These are phyloP conservation scores for Eristalis tenax DNA, from an alignment of 2,888 invertebrate species.

Conservation along the genomic window DNA sequence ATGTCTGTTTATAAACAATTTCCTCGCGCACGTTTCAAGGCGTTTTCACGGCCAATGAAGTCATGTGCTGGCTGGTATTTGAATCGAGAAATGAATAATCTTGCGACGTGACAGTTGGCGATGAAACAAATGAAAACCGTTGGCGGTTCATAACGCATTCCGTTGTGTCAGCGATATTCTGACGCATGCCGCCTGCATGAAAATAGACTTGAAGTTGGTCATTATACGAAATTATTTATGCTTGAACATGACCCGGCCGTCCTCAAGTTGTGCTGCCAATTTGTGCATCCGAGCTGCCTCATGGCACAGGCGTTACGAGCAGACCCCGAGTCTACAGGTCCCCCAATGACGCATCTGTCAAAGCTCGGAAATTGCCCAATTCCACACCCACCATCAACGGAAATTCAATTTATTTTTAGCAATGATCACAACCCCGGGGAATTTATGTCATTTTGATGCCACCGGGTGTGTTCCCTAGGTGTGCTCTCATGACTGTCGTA, in stretches of 20 bases:
- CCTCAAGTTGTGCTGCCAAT: no score
- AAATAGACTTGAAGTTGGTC: neutral
- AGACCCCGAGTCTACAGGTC: no score
- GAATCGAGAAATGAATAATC: neutral
- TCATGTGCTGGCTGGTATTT: neutral
- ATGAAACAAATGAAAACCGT: neutral
- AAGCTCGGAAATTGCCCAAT: no score
- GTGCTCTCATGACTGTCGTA: neutral
- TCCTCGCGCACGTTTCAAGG: neutral
- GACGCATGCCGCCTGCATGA: neutral
- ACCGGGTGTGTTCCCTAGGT: neutral
- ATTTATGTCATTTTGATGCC: no score
- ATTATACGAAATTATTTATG: no score
- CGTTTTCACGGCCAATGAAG: neutral
- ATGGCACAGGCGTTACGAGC: no score
- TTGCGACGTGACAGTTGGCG: neutral
- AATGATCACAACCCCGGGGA: no score
- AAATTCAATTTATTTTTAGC: no score
- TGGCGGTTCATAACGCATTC: neutral
- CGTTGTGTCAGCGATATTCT: neutral
- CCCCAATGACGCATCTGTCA: no score
- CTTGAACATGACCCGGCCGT: no score
- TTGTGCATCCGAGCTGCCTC: no score
- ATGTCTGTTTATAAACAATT: neutral
- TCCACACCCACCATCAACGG: no score